Evolutionary conservation across 2,888 invertebrate species (phyloP).

Genomic region (Acleris sparsana): DNA sequence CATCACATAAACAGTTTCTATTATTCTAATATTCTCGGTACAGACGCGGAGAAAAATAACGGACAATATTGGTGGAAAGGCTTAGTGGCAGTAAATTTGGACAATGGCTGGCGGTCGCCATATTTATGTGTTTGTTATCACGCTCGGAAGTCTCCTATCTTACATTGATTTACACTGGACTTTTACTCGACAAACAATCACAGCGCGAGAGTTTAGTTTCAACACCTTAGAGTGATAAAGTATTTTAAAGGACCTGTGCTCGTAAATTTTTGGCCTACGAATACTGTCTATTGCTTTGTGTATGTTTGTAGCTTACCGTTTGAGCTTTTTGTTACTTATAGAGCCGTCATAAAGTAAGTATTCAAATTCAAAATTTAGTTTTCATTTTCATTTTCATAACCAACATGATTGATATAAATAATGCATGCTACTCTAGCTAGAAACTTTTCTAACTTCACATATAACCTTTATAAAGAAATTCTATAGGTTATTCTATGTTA

Average conservation of each 20-base stretch:
- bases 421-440: too few species aligned
- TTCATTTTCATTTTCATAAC: neutral
- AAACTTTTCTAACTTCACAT: neutral
- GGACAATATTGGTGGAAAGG: slow-evolving; percentile 52
- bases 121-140: slow-evolving; percentile 80
- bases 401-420: neutral
- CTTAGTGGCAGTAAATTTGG: slow-evolving; percentile 68
- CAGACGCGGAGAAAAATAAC: slow-evolving; percentile 54
- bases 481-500: slow-evolving; percentile 5
- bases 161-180: slow-evolving; percentile 69
- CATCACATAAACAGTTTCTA: slow-evolving; percentile 33
- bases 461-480: slow-evolving; percentile 8
- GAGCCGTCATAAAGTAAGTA: slow-evolving; percentile 1
- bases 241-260: slow-evolving; percentile 39
- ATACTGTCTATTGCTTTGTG: slow-evolving; percentile 31
- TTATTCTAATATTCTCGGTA: slow-evolving; percentile 36
- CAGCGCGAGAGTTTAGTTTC: slow-evolving; percentile 64
- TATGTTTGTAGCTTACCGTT: slow-evolving; percentile 23
- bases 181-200: slow-evolving; percentile 64
- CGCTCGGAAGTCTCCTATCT: slow-evolving; percentile 68
- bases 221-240: slow-evolving; percentile 51
- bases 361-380: neutral
- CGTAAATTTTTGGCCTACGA: slow-evolving; percentile 38
- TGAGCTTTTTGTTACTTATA: slow-evolving; percentile 13
- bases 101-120: slow-evolving; percentile 67